Conservation (phyloP, 2,888 invertebrate species). For the Ophonus ardosiacus region DNA sequence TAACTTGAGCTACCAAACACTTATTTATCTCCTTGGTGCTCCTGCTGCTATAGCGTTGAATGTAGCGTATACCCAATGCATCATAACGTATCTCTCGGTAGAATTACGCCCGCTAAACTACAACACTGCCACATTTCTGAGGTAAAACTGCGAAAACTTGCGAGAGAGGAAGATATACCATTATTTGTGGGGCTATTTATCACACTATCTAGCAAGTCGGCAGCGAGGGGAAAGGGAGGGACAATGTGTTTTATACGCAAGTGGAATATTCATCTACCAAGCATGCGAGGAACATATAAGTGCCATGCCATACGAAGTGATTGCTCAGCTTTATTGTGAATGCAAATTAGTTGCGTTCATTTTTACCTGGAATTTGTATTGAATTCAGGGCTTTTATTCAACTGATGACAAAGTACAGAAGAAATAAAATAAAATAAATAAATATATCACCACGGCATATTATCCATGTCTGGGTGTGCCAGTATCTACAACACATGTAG, state of each 20-base stretch:
- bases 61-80: background rate
- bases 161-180: slow-evolving; percentile 54
- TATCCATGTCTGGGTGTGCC: no score
- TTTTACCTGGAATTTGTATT: no score
- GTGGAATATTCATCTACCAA: slow-evolving; percentile 58
- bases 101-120: slow-evolving; percentile 18
- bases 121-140: slow-evolving; percentile 8
- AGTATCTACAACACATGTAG: no score
- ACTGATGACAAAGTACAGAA: no score
- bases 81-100: background rate
- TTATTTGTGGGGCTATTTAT: slow-evolving; percentile 62
- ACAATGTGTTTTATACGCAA: slow-evolving; percentile 62
- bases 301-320: no score
- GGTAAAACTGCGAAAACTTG: slow-evolving; percentile 17
- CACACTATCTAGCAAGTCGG: slow-evolving; percentile 60
- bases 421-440: no score
- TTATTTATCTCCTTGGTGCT: background rate
- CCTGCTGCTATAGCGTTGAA: background rate
- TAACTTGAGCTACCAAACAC: no score
- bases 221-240: background rate
- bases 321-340: no score
- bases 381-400: no score
- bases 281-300: no score
- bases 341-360: no score
- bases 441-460: no score